A percentile compares a stretch with the other conserved stretches of the same genome.
Evolutionary conservation across 2,797 vertebrate genomes (phyloP).

Genomic region (Sylvia borin): DNA sequence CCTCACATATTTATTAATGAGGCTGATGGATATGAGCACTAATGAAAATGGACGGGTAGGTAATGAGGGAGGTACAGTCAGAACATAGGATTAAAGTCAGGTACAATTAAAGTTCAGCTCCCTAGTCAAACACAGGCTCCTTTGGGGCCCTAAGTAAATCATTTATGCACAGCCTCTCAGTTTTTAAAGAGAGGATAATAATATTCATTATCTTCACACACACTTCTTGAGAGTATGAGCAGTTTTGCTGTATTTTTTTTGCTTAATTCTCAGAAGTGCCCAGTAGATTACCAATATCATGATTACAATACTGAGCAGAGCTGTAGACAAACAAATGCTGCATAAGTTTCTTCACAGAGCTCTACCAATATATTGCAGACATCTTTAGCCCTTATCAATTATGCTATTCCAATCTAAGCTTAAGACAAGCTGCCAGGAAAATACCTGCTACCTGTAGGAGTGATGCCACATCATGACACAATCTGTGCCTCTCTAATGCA

Average conservation of each 20-base stretch:
- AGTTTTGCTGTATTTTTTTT: neutral
- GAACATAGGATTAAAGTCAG: slow-evolving; percentile 54
- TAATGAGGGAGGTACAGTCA: slow-evolving; percentile 55
- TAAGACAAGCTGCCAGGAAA: slow-evolving; percentile 26
- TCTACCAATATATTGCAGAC: neutral
- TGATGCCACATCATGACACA: slow-evolving; percentile 41
- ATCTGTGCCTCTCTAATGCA: neutral
- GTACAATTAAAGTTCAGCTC: slow-evolving; percentile 64
- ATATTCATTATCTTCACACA: slow-evolving; percentile 35
- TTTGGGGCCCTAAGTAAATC: slow-evolving; percentile 44
- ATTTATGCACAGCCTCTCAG: slow-evolving; percentile 32
- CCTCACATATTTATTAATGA: slow-evolving; percentile 54
- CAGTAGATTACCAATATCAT: neutral
- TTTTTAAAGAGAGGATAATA: slow-evolving; percentile 54
- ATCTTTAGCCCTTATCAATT: neutral
- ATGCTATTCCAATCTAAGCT: neutral
- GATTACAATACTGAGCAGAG: neutral
- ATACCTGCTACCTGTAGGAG: slow-evolving; percentile 37
- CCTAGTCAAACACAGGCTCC: slow-evolving; percentile 46
- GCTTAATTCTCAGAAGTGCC: slow-evolving; percentile 20
- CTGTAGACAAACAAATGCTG: neutral
- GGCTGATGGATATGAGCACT: slow-evolving; percentile 36
- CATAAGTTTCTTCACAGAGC: neutral
- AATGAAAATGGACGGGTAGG: slow-evolving; percentile 58
- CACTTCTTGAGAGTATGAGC: neutral